Evolutionary conservation across 2,888 invertebrate species (phyloP).

Genomic region (Atrina japonica): DNA sequence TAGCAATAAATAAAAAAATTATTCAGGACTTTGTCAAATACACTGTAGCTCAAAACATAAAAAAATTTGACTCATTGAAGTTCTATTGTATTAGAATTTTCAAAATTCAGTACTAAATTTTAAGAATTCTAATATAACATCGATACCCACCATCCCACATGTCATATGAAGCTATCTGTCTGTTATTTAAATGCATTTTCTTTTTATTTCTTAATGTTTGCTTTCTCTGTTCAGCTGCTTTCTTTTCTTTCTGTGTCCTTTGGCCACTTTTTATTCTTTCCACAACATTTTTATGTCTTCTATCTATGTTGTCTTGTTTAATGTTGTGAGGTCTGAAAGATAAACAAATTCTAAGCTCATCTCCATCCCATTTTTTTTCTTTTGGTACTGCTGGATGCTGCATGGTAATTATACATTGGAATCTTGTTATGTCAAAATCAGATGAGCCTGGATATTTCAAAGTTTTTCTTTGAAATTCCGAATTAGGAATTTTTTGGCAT

Average conservation of each 20-base stretch:
- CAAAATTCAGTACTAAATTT: not conserved
- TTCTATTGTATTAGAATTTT: too few species aligned
- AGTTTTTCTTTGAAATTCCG: not conserved
- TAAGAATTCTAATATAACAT: too few species aligned
- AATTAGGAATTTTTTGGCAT: too few species aligned
- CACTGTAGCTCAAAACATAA: too few species aligned
- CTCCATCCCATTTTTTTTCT: not conserved
- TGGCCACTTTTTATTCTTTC: slow-evolving; percentile 51
- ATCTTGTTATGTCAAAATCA: too few species aligned
- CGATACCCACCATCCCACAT: slow-evolving; percentile 52
- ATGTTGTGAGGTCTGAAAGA: slow-evolving; percentile 39
- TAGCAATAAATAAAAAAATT: too few species aligned
- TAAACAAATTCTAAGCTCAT: not conserved
- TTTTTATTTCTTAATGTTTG: slow-evolving; percentile 32
- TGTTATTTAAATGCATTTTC: too few species aligned
- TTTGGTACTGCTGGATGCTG: not conserved
- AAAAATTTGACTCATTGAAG: too few species aligned
- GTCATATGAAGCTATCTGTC: slow-evolving; percentile 54
- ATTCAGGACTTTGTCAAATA: too few species aligned
- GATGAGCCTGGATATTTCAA: not conserved
- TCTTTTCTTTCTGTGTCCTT: slow-evolving; percentile 42
- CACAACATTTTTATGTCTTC: slow-evolving; percentile 36
- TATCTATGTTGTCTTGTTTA: slow-evolving; percentile 19
- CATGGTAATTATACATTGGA: too few species aligned
- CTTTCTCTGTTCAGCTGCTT: slow-evolving; percentile 49